These are phyloP conservation scores for Spilogale gracilis DNA, from an alignment of 2,113 vertebrate species.

Conservation along the genomic window DNA sequence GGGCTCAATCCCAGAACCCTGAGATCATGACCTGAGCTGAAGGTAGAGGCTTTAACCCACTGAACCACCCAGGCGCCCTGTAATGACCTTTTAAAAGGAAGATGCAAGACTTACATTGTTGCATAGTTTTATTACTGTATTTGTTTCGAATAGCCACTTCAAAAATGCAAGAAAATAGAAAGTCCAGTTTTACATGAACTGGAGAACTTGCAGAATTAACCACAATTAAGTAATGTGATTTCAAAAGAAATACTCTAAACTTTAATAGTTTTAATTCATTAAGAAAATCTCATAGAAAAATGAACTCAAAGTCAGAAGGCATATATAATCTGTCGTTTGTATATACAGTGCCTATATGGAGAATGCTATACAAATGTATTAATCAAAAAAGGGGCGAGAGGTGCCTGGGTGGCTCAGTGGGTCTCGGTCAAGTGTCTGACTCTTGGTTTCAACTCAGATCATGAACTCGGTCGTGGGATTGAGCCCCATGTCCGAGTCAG, in stretches of 20 bases:
- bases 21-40: no score
- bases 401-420: not conserved
- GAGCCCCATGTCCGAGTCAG: not conserved
- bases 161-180: not conserved
- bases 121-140: not conserved
- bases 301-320: not conserved
- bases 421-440: not conserved
- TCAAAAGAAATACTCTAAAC: not conserved
- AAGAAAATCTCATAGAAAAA: not conserved
- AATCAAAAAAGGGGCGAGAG: not conserved
- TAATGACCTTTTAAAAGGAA: not conserved
- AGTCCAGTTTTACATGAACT: not conserved
- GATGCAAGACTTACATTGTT: not conserved
- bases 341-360: rapidly evolving
- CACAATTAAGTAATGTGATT: not conserved
- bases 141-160: not conserved
- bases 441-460: not conserved
- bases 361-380: rapidly evolving
- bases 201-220: not conserved
- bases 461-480: not conserved
- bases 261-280: not conserved
- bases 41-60: no score
- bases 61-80: no score
- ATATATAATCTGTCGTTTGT: no score
- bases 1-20: no score